Evolutionary conservation across 2,888 invertebrate genomes (phyloP).

Genomic region (Habrosyne pyritoides): DNA sequence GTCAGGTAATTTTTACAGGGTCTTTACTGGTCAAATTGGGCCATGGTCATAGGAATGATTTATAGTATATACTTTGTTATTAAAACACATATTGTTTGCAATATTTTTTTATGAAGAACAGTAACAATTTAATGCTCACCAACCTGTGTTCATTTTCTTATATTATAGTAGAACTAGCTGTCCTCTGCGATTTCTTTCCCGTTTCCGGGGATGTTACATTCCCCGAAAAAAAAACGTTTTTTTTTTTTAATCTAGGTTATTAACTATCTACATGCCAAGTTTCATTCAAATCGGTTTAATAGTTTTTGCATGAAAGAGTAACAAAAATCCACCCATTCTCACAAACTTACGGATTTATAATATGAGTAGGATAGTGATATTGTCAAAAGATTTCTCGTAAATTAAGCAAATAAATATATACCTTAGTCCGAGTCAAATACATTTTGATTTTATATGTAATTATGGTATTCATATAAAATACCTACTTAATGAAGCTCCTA

Average conservation of each 20-base stretch:
- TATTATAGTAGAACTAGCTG: no score
- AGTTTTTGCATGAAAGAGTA: no score
- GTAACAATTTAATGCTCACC: no score
- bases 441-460: not conserved
- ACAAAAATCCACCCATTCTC: no score
- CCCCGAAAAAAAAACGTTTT: no score
- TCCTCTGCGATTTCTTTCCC: no score
- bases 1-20: slow-evolving; percentile 61
- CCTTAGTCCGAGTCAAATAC: not conserved
- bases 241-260: no score
- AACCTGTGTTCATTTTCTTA: no score
- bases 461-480: slow-evolving; percentile 16
- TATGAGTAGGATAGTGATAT: not conserved
- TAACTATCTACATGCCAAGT: no score
- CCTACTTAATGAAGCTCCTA: slow-evolving; percentile 31
- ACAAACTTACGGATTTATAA: no score
- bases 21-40: slow-evolving; percentile 44
- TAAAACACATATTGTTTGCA: not conserved
- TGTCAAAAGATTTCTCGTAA: not conserved
- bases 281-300: no score
- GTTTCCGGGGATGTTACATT: no score
- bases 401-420: not conserved
- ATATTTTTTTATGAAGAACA: not conserved
- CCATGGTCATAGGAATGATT: slow-evolving; percentile 59
- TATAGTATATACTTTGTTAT: slow-evolving; percentile 10